Conservation (phyloP, 2,113 vertebrate genomes). For the Calcarius ornatus region DNA sequence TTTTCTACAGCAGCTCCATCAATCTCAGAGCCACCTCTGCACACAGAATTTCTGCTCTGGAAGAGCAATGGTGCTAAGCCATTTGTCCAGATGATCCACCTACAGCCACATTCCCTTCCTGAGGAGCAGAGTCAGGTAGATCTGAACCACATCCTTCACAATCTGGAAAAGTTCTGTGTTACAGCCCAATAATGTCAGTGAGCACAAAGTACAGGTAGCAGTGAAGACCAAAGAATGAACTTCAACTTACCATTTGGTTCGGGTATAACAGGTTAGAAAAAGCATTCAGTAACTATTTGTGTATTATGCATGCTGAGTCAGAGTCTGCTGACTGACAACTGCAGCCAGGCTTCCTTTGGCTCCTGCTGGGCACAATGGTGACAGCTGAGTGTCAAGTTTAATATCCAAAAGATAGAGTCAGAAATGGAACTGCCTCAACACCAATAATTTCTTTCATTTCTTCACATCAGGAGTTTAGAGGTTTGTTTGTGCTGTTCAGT, state of each 20-base stretch:
- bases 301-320: not conserved
- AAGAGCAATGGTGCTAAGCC: not conserved
- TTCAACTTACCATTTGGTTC: not conserved
- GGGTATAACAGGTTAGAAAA: not conserved
- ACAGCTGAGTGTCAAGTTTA: conserved; percentile 24
- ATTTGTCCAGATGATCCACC: not conserved
- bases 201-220: not conserved
- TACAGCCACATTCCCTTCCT: not conserved
- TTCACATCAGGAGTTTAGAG: not conserved
- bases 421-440: not conserved
- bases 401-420: not conserved
- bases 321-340: conserved; percentile 15
- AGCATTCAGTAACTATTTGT: not conserved
- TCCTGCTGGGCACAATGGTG: not conserved
- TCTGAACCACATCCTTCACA: not conserved
- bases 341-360: not conserved
- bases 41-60: not conserved
- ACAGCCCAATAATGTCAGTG: not conserved
- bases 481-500: not conserved
- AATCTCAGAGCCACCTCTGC: not conserved
- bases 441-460: not conserved
- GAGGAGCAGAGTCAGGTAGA: not conserved
- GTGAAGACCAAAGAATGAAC: not conserved
- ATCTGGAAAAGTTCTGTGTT: not conserved
- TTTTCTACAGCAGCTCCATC: not conserved